These are phyloP conservation scores for Agrenia bidenticulata DNA, from an alignment of 2,888 invertebrate species.

Conservation along the genomic window DNA sequence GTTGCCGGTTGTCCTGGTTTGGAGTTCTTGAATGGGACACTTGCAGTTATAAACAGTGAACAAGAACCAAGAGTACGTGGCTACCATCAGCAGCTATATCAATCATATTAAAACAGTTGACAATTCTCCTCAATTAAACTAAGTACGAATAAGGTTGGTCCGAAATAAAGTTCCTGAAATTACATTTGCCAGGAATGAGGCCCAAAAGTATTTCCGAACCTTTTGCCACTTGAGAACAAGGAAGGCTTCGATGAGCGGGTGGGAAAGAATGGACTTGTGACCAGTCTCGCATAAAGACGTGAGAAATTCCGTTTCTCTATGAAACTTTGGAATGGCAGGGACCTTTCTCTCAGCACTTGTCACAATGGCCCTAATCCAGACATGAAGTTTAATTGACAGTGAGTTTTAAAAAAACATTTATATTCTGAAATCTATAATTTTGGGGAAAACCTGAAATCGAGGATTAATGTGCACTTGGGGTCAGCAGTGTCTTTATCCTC, in stretches of 20 bases:
- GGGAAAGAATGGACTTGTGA: constrained; percentile 69
- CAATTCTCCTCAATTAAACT: too few species aligned
- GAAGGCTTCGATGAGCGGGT: constrained; percentile 82
- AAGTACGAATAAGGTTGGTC: too few species aligned
- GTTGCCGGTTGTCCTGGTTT: too few species aligned
- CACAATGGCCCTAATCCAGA: constrained; percentile 8
- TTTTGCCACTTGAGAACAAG: constrained; percentile 80
- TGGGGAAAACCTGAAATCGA: constrained; percentile 12
- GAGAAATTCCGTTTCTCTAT: constrained; percentile 19
- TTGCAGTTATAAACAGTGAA: background rate
- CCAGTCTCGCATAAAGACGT: constrained; percentile 12
- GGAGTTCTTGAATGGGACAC: too few species aligned
- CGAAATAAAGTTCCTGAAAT: too few species aligned
- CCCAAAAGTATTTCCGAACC: constrained; percentile 77
- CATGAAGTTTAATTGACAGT: background rate
- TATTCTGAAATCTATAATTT: too few species aligned
- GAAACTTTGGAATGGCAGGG: background rate
- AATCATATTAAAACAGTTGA: too few species aligned
- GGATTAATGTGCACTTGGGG: constrained; percentile 1
- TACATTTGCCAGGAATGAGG: constrained; percentile 62
- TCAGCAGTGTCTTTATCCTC: constrained; percentile 1
- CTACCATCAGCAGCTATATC: background rate
- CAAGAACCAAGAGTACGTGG: constrained; percentile 8
- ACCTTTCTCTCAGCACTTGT: background rate
- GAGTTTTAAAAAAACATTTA: too few species aligned